Conservation (phyloP, 2,888 invertebrate species). For the Lissocephala sabroskyi region DNA sequence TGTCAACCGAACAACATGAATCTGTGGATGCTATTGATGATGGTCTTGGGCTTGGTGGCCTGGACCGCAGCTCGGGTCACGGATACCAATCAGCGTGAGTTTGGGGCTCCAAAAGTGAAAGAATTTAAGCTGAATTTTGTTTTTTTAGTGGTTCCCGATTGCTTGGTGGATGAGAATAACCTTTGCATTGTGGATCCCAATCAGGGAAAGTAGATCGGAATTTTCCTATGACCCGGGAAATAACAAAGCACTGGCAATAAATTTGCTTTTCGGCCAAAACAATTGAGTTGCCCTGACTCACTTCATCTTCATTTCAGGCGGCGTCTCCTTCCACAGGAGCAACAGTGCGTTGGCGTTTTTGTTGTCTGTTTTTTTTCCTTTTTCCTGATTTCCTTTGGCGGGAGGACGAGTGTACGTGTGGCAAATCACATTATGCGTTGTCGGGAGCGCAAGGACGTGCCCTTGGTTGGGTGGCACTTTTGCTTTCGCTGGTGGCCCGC, state of each 20-base stretch:
- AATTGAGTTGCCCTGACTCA: neutral
- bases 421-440: constrained; percentile 47
- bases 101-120: no score
- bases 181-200: constrained; percentile 28
- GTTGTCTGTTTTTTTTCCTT: no score
- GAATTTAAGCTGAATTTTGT: no score
- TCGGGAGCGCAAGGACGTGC: constrained; percentile 5
- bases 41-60: no score
- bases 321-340: neutral
- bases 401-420: constrained; percentile 29
- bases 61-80: no score
- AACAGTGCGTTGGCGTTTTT: neutral
- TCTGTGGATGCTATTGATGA: no score
- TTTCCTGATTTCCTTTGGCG: constrained; percentile 6
- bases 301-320: neutral
- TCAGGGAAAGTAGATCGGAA: constrained; percentile 17
- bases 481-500: constrained; percentile 5
- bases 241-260: neutral
- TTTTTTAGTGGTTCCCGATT: no score
- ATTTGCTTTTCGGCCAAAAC: neutral
- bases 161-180: constrained; percentile 43
- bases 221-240: no score
- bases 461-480: neutral
- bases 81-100: no score
- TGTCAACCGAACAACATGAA: no score